These are phyloP conservation scores for Nilaparvata lugens DNA, from an alignment of 1,140 invertebrate species.

Conservation along the genomic window DNA sequence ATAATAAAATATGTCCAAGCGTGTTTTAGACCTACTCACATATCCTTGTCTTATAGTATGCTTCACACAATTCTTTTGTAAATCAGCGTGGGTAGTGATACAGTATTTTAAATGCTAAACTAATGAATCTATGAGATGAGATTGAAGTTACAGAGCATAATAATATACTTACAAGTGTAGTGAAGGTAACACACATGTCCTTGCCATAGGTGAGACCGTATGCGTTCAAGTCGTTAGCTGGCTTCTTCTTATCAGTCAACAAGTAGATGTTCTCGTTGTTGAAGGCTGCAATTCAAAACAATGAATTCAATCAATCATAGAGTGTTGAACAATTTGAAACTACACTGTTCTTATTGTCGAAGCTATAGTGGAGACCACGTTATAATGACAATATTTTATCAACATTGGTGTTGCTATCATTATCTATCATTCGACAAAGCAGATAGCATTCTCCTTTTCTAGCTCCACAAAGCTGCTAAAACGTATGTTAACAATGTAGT, in stretches of 20 bases:
- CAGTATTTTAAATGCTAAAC: background rate
- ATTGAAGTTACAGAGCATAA: conserved; percentile 6
- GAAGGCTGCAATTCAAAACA: background rate
- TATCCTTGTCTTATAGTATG: background rate
- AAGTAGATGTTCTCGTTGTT: background rate
- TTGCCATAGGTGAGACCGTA: background rate
- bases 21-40: background rate
- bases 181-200: background rate
- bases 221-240: background rate
- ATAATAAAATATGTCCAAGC: too few relatives aligned
- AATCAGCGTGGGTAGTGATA: background rate
- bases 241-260: background rate
- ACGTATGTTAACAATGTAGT: background rate
- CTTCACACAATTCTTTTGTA: background rate
- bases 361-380: too few relatives aligned
- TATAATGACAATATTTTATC: too few relatives aligned
- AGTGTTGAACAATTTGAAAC: background rate
- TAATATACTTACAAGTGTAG: background rate
- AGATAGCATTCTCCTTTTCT: too few relatives aligned
- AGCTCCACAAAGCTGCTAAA: too few relatives aligned
- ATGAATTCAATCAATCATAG: background rate
- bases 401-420: too few relatives aligned
- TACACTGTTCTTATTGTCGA: background rate
- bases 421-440: too few relatives aligned
- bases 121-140: background rate